Evolutionary conservation across 2,797 vertebrate genomes (phyloP).

Genomic region (Pangasius mekongensis): DNA sequence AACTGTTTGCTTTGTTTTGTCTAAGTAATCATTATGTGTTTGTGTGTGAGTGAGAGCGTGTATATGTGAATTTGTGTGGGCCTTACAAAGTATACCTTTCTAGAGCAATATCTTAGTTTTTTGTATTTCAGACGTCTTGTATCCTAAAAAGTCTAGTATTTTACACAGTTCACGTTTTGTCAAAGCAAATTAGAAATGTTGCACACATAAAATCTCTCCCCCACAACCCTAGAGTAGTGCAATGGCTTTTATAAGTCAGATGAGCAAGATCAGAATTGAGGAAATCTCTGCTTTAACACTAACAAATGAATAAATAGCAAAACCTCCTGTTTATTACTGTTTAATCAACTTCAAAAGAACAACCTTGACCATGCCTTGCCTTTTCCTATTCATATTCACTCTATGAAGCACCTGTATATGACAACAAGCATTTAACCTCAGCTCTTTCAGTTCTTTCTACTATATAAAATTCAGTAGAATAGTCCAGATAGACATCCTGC

Average conservation of each 20-base stretch:
- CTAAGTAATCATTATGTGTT: slow-evolving; percentile 55
- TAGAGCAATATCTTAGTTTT: slow-evolving; percentile 10
- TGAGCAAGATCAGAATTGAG: neutral
- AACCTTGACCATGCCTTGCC: neutral
- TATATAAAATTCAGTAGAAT: neutral
- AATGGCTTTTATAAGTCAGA: neutral
- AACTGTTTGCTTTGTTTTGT: slow-evolving; percentile 62
- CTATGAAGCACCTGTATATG: neutral
- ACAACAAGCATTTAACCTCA: neutral
- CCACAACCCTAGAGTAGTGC: neutral
- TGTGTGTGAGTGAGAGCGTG: slow-evolving; percentile 33
- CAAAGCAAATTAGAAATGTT: neutral
- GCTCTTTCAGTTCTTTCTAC: neutral
- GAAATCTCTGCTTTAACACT: slow-evolving; percentile 14
- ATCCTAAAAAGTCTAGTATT: neutral
- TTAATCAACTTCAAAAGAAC: slow-evolving; percentile 48
- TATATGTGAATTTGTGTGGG: slow-evolving; percentile 35
- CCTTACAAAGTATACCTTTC: slow-evolving; percentile 25
- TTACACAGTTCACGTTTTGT: neutral
- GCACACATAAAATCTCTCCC: neutral
- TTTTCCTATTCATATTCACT: slow-evolving; percentile 11
- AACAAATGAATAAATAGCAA: neutral
- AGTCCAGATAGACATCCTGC: neutral
- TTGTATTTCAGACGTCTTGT: slow-evolving; percentile 13
- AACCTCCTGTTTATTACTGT: slow-evolving; percentile 2